These are phyloP conservation scores for Drosophila neocordata DNA, from an alignment of 1,140 invertebrate genomes.

Conservation along the genomic window DNA sequence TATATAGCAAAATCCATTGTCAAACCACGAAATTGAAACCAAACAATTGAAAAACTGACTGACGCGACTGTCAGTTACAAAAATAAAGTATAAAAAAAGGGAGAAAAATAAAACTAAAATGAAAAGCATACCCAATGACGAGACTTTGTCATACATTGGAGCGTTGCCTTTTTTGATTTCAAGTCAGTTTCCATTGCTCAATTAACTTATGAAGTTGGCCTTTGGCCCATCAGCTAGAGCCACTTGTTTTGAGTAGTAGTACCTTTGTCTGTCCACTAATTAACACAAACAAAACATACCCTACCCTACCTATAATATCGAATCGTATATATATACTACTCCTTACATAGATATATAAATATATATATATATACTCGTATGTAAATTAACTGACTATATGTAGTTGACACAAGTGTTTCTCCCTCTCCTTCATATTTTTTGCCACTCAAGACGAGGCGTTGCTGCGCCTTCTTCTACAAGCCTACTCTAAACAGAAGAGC, in stretches of 20 bases:
- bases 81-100: conserved; percentile 13
- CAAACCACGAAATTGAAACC: conserved; percentile 79
- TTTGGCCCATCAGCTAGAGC: conserved; percentile 45
- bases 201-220: conserved; percentile 65
- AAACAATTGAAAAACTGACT: conserved; percentile 70
- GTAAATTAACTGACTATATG: conserved; percentile 16
- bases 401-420: conserved; percentile 61
- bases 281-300: not conserved
- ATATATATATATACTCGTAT: conserved; percentile 35
- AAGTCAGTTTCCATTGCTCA: conserved; percentile 50
- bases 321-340: not conserved
- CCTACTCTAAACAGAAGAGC: not conserved
- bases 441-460: conserved; percentile 63
- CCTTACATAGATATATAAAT: conserved; percentile 23
- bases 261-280: conserved; percentile 25
- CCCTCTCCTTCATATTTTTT: conserved; percentile 24
- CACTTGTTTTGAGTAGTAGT: conserved; percentile 7
- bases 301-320: conserved; percentile 11
- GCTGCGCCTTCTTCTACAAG: conserved; percentile 46
- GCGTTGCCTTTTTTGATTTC: conserved; percentile 30
- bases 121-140: conserved; percentile 43
- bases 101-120: conserved; percentile 31
- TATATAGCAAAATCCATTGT: conserved; percentile 78
- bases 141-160: conserved; percentile 39
- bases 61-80: conserved; percentile 52